Conservation (phyloP, 2,888 invertebrate species). For the Heliconius sara region DNA sequence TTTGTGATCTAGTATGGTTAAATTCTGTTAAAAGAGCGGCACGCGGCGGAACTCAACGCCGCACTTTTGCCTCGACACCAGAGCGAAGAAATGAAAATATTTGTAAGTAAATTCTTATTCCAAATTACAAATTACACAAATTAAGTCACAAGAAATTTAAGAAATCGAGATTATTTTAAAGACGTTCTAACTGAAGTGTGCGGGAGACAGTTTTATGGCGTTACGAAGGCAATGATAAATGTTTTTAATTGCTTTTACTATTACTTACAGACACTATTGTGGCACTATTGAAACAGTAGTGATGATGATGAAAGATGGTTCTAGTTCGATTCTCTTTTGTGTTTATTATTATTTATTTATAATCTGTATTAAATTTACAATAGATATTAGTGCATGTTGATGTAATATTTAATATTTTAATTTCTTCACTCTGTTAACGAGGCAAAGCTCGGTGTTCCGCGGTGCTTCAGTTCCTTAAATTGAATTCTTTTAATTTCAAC, state of each 20-base stretch:
- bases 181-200: conserved; percentile 14
- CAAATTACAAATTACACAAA: background rate
- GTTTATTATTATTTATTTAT: too few relatives aligned
- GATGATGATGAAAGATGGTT: background rate
- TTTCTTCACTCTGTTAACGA: background rate
- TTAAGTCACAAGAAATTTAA: background rate
- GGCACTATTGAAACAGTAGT: background rate
- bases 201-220: conserved; percentile 27
- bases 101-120: background rate
- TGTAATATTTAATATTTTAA: background rate
- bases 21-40: too few relatives aligned
- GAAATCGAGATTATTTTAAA: conserved; percentile 9
- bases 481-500: background rate
- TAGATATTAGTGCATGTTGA: too few relatives aligned
- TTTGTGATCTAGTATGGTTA: too few relatives aligned
- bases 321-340: background rate
- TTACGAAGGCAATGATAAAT: conserved; percentile 23
- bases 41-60: too few relatives aligned
- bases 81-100: too few relatives aligned
- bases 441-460: background rate
- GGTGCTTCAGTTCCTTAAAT: background rate
- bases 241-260: conserved; percentile 18
- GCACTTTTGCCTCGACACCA: too few relatives aligned
- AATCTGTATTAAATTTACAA: too few relatives aligned
- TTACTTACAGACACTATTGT: background rate